These are phyloP conservation scores for Athrips mouffetella DNA, from an alignment of 2,888 invertebrate species.

Conservation along the genomic window DNA sequence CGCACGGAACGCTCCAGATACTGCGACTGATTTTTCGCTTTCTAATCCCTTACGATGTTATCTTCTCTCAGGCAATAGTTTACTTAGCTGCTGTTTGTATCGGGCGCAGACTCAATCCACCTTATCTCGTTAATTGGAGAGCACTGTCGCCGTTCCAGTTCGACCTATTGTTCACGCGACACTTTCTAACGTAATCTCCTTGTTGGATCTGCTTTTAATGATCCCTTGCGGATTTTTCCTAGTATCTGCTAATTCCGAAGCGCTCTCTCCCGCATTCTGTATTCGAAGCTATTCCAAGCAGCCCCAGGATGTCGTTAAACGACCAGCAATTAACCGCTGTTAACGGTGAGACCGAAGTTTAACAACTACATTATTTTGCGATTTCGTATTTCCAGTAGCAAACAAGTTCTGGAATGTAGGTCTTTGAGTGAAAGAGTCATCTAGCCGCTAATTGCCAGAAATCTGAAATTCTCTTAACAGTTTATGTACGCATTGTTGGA, in stretches of 20 bases:
- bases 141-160: constrained; percentile 48
- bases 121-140: constrained; percentile 58
- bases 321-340: background rate
- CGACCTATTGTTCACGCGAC: constrained; percentile 61
- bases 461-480: background rate
- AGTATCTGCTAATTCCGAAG: constrained; percentile 15
- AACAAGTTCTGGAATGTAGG: constrained; percentile 1
- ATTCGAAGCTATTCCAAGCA: constrained; percentile 5
- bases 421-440: constrained; percentile 3
- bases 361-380: background rate
- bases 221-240: constrained; percentile 24
- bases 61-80: constrained; percentile 20
- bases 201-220: constrained; percentile 56
- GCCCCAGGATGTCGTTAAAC: constrained; percentile 5
- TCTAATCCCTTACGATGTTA: constrained; percentile 25
- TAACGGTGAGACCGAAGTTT: background rate
- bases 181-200: constrained; percentile 66
- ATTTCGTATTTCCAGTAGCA: background rate
- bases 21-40: constrained; percentile 22
- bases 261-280: constrained; percentile 5
- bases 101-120: constrained; percentile 36
- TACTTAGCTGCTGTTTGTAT: constrained; percentile 38
- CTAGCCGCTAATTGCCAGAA: constrained; percentile 3
- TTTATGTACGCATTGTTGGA: constrained; percentile 14
- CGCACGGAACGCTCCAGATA: constrained; percentile 21